Percentiles rank a stretch among this genome's conserved stretches.
These are phyloP conservation scores for Flabesymbios commensalis DNA, from an alignment of 2,888 invertebrate genomes.

Conservation along the genomic window DNA sequence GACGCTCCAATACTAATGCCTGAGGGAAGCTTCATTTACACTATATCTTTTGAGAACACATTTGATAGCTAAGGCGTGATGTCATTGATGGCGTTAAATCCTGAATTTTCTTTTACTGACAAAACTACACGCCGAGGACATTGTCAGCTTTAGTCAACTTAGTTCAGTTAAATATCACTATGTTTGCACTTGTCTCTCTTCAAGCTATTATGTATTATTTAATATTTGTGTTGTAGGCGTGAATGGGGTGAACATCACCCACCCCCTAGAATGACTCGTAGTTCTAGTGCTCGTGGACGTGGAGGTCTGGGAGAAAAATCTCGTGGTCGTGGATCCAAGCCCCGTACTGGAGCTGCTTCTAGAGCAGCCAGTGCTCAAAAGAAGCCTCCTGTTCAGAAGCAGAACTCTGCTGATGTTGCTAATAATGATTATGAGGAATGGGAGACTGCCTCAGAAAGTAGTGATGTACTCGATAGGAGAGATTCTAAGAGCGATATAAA, in stretches of 20 bases:
- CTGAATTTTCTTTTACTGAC: too few species aligned
- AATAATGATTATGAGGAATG: slow-evolving; percentile 70
- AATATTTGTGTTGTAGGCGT: too few species aligned
- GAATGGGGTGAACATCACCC: neutral
- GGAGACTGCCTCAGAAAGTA: slow-evolving; percentile 82
- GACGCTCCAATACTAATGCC: too few species aligned
- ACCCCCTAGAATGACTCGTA: neutral
- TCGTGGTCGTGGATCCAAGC: neutral
- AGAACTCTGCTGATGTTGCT: slow-evolving; percentile 45
- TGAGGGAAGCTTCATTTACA: too few species aligned
- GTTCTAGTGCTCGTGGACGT: neutral
- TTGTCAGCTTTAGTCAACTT: too few species aligned
- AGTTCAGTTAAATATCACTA: too few species aligned
- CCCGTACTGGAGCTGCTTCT: neutral
- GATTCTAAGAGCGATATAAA: slow-evolving; percentile 25
- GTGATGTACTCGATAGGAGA: slow-evolving; percentile 63
- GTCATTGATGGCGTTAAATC: neutral
- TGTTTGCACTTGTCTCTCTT: too few species aligned
- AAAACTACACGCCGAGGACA: too few species aligned
- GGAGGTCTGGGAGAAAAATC: neutral
- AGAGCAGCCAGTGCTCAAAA: slow-evolving; percentile 22
- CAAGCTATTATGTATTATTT: too few species aligned
- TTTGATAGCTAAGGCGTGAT: neutral
- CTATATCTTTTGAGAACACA: neutral
- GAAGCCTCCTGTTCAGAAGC: slow-evolving; percentile 53